Conservation (phyloP, 2,113 vertebrate genomes). For the human region DNA sequence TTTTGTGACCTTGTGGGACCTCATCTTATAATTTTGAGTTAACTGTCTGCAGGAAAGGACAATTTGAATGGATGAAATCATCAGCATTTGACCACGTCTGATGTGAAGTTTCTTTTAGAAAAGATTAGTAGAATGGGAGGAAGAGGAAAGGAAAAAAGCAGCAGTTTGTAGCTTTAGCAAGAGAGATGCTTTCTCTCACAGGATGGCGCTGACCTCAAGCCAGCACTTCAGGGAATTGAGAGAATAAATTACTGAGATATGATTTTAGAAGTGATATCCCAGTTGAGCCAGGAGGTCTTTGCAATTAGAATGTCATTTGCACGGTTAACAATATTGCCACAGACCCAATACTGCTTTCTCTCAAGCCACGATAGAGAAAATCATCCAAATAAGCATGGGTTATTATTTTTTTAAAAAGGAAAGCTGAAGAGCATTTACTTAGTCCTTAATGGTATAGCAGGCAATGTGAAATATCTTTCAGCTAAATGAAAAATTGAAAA, state of each 20-base stretch:
- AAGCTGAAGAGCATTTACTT: slow-evolving; percentile 70
- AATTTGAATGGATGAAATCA: slow-evolving; percentile 10
- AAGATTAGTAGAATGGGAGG: not conserved
- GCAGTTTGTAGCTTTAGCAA: not conserved
- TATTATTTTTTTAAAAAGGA: slow-evolving; percentile 62
- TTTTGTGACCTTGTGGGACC: not conserved
- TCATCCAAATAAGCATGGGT: slow-evolving; percentile 60
- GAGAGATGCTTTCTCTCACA: slow-evolving; percentile 39
- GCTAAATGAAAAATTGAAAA: slow-evolving; percentile 77
- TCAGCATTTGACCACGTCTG: slow-evolving; percentile 16
- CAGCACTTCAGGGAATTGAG: slow-evolving; percentile 47
- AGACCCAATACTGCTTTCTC: slow-evolving; percentile 24
- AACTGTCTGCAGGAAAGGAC: not conserved
- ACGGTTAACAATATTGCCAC: slow-evolving; percentile 65
- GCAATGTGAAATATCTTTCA: slow-evolving; percentile 72
- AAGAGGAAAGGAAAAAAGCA: not conserved
- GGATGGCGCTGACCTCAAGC: slow-evolving; percentile 42
- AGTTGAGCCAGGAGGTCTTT: slow-evolving; percentile 57
- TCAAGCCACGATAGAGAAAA: slow-evolving; percentile 55
- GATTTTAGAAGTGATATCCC: slow-evolving; percentile 69
- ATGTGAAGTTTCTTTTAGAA: slow-evolving; percentile 49
- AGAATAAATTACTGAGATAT: slow-evolving; percentile 68
- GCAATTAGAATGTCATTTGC: slow-evolving; percentile 75
- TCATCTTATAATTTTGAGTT: not conserved
- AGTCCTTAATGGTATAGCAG: slow-evolving; percentile 58